These are phyloP conservation scores for Euphydryas editha DNA, from an alignment of 2,888 invertebrate species.

Conservation along the genomic window DNA sequence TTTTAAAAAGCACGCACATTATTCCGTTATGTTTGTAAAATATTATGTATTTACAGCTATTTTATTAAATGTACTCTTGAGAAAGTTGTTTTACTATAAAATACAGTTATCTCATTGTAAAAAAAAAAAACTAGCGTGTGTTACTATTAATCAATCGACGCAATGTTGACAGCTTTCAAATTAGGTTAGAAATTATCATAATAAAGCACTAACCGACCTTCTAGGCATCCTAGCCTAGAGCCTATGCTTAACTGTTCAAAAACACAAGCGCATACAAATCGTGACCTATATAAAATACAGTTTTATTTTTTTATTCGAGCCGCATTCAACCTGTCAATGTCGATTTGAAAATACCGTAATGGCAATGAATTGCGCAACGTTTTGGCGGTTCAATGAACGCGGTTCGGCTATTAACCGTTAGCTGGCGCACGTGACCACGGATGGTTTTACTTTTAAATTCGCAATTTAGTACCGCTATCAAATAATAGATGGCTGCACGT, in stretches of 20 bases:
- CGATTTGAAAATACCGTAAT: slow-evolving; percentile 45
- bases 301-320: slow-evolving; percentile 69
- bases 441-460: slow-evolving; percentile 78
- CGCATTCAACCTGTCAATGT: slow-evolving; percentile 49
- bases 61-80: slow-evolving; percentile 31
- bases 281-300: slow-evolving; percentile 64
- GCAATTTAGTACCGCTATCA: slow-evolving; percentile 74
- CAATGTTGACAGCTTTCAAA: slow-evolving; percentile 6
- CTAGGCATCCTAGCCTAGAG: slow-evolving; percentile 20
- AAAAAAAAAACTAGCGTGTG: slow-evolving; percentile 1
- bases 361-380: slow-evolving; percentile 42
- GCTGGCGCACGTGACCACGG: slow-evolving; percentile 67
- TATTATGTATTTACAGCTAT: slow-evolving; percentile 44
- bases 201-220: slow-evolving; percentile 24
- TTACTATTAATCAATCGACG: neutral
- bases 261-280: slow-evolving; percentile 53
- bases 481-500: slow-evolving; percentile 61
- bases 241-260: slow-evolving; percentile 30
- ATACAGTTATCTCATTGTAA: slow-evolving; percentile 3
- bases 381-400: slow-evolving; percentile 68
- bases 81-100: slow-evolving; percentile 28
- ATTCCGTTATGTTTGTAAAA: slow-evolving; percentile 49
- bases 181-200: slow-evolving; percentile 21
- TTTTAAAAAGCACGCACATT: slow-evolving; percentile 46
- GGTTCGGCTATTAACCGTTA: slow-evolving; percentile 78